Conservation (phyloP, 2,888 invertebrate genomes). For the Diarsia rubi region DNA sequence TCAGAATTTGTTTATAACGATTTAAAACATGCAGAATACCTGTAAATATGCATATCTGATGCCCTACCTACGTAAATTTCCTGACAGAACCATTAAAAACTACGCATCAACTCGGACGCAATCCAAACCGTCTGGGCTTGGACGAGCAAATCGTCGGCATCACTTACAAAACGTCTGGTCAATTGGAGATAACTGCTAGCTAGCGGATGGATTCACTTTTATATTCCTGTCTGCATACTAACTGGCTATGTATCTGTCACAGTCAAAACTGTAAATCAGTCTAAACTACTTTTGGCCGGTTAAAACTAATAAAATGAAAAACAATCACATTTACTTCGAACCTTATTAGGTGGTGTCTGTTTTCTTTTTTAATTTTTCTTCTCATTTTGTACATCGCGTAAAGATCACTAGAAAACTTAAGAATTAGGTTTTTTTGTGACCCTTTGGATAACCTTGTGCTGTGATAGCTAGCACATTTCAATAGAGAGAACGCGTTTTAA, state of each 20-base stretch:
- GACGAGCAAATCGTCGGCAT: conserved; percentile 21
- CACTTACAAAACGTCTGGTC: conserved; percentile 50
- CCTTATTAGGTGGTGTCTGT: too few relatives aligned
- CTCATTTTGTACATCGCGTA: too few relatives aligned
- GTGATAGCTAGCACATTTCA: too few relatives aligned
- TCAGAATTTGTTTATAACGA: neutral
- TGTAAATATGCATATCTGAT: neutral
- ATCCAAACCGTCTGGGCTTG: conserved; percentile 12
- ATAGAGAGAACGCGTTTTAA: too few relatives aligned
- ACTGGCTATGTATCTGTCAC: neutral
- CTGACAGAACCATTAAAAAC: conserved; percentile 12
- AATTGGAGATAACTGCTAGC: conserved; percentile 58
- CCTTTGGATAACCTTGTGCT: too few relatives aligned
- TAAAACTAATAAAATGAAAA: too few relatives aligned
- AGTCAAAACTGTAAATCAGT: too few relatives aligned
- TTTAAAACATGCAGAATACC: neutral
- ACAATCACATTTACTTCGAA: too few relatives aligned
- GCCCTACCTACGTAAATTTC: neutral
- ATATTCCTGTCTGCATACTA: conserved; percentile 49
- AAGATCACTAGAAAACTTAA: too few relatives aligned
- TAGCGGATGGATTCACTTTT: conserved; percentile 63
- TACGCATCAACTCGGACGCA: conserved; percentile 16
- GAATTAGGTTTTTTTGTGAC: too few relatives aligned
- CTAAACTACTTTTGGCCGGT: too few relatives aligned
- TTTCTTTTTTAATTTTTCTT: too few relatives aligned